Evolutionary conservation across 2,888 invertebrate species (phyloP), one percentile per base, ranked within the genome.

Genomic region (Metellina segmentata): DNA sequence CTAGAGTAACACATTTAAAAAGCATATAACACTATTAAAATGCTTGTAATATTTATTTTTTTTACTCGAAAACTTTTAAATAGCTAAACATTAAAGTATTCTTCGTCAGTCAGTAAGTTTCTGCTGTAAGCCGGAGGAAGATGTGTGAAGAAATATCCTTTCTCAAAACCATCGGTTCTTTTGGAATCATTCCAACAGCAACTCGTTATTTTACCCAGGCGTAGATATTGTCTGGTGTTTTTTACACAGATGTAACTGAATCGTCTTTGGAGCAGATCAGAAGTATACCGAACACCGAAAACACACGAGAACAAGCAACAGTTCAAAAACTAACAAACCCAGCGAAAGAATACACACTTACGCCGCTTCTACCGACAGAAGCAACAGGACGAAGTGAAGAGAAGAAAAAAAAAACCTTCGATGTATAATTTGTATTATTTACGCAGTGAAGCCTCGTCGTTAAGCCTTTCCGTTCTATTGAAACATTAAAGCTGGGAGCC

Each of bases 391-490:
- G 70, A n/a, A n/a, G n/a, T 70, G 34, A 16, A 19, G 6, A 13
- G 69, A 70, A 70, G 51, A 69, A 49, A 77, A 77, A 75, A 77
- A 16, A 13, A 19, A 49, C 51, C 71, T 71, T 13, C 61, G 16
- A 11, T 8, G 75, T 71, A 86, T 79, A 86, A 86, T 86, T 86
- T 86, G 86, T 78, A 86, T 86, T 86, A 86, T 78, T 86, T 86
- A 86, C 78, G 86, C 86, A 49, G 78, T 70, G 19, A 78, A 70
- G 70, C 20, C 19, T n/a, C 70, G 70, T 86, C 78, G 52, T 86
- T 86, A 86, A 71, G 78, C 75, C 70, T 77, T 86, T 86, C 70
- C 78, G 7, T 52, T 70, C 86, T 49, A 70, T 70, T 78, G 49
- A 77, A 78, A 77, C 77, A 78, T 86, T 70, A 78, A 70, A 70